A percentile compares a stretch with the other conserved stretches of the same genome.
Evolutionary conservation across 2,797 vertebrate species (phyloP).

Genomic region (Sternotherus odoratus): DNA sequence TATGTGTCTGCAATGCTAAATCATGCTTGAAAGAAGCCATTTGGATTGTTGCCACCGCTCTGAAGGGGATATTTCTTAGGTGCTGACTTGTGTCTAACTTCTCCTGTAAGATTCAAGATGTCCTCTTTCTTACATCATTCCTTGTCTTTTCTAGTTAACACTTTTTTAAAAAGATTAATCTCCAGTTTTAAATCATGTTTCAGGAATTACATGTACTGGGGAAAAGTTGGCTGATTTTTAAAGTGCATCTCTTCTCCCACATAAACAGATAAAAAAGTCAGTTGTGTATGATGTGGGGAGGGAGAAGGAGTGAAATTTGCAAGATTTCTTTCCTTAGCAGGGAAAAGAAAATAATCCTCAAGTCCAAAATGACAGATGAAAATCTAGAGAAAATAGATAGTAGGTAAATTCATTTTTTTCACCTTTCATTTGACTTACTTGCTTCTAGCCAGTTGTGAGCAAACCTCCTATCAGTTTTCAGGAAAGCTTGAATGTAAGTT

Average conservation of each 20-base stretch:
- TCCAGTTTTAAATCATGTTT: conserved; percentile 35
- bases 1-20: neutral
- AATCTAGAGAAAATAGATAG: neutral
- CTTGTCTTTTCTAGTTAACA: conserved; percentile 30
- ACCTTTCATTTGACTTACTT: conserved; percentile 29
- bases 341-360: neutral
- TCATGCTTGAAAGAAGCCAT: neutral
- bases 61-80: conserved; percentile 24
- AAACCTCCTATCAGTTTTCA: neutral
- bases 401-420: neutral
- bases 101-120: neutral
- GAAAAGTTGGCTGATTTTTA: conserved; percentile 38
- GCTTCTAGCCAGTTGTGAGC: neutral
- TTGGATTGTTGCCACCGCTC: neutral
- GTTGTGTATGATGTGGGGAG: neutral
- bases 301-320: neutral
- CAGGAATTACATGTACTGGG: neutral
- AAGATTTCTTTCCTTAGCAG: neutral
- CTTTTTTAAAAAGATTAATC: conserved; percentile 46
- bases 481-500: conserved; percentile 16
- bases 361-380: neutral
- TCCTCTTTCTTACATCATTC: neutral
- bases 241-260: neutral
- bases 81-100: neutral
- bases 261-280: neutral